phyloP scores from a whole-genome alignment of 1,140 invertebrate genomes.

The Arctopsyche grandis region DNA sequence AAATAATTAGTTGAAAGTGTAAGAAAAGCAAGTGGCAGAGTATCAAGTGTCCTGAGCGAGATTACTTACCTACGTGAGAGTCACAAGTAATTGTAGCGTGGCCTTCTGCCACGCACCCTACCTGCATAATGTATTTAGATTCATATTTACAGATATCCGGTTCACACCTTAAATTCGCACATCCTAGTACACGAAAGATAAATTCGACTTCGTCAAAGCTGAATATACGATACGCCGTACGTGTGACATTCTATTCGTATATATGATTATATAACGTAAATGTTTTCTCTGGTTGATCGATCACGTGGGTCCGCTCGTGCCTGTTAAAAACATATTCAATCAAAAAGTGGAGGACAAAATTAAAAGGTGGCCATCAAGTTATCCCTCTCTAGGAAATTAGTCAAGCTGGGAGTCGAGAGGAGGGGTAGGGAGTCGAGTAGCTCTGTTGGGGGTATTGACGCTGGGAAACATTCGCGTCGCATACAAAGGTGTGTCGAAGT shows the following conservation, averaged over 20 bases:
- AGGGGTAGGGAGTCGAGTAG: neutral
- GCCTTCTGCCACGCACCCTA: constrained; percentile 24
- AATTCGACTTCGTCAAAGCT: too few relatives aligned
- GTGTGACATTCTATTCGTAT: too few relatives aligned
- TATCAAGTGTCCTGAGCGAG: constrained; percentile 50
- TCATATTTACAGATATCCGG: constrained; percentile 59
- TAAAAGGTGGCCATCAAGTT: constrained; percentile 6
- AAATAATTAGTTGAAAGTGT: constrained; percentile 52
- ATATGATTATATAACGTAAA: neutral
- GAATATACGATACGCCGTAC: too few relatives aligned
- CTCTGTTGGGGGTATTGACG: constrained; percentile 32
- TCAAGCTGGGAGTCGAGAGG: neutral
- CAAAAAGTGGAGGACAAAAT: constrained; percentile 9
- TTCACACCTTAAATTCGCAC: constrained; percentile 58
- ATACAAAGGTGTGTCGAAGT: constrained; percentile 53
- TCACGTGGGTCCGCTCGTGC: neutral
- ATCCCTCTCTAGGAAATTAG: constrained; percentile 41
- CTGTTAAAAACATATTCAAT: neutral
- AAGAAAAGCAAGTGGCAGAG: constrained; percentile 47
- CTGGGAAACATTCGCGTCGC: constrained; percentile 35
- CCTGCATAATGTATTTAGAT: constrained; percentile 53
- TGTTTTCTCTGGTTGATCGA: neutral
- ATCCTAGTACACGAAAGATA: neutral
- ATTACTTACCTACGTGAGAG: constrained; percentile 50
- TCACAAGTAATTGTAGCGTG: constrained; percentile 39